Evolutionary conservation across 1,140 invertebrate species (phyloP).

Genomic region (Heliconius himera): DNA sequence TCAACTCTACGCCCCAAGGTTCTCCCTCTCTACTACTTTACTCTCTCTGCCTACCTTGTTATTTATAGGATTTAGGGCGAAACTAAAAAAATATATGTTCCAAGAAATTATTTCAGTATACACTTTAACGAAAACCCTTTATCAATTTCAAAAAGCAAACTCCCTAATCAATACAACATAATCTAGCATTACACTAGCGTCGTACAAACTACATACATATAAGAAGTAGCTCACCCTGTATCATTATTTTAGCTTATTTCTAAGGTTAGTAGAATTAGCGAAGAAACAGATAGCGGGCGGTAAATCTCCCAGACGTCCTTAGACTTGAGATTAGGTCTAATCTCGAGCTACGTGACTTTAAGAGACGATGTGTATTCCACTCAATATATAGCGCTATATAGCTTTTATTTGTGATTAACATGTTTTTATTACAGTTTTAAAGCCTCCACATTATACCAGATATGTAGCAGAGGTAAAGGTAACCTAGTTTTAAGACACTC

Average conservation of each 20-base stretch:
- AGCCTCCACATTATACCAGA: no score
- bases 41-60: no score
- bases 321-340: slow-evolving; percentile 32
- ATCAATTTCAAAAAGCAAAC: neutral
- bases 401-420: neutral
- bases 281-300: slow-evolving; percentile 25
- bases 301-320: slow-evolving; percentile 29
- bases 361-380: neutral
- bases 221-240: neutral
- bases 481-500: no score
- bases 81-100: no score
- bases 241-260: slow-evolving; percentile 16
- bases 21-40: no score
- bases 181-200: neutral
- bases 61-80: no score
- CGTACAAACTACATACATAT: neutral
- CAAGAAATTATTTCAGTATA: no score
- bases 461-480: no score
- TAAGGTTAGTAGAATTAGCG: slow-evolving; percentile 27
- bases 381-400: neutral
- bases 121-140: no score
- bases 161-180: slow-evolving; percentile 13
- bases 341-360: slow-evolving; percentile 28
- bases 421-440: no score
- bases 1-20: no score